These are phyloP conservation scores for Azorinus chamasolen DNA, from an alignment of 2,888 invertebrate genomes.

Conservation along the genomic window DNA sequence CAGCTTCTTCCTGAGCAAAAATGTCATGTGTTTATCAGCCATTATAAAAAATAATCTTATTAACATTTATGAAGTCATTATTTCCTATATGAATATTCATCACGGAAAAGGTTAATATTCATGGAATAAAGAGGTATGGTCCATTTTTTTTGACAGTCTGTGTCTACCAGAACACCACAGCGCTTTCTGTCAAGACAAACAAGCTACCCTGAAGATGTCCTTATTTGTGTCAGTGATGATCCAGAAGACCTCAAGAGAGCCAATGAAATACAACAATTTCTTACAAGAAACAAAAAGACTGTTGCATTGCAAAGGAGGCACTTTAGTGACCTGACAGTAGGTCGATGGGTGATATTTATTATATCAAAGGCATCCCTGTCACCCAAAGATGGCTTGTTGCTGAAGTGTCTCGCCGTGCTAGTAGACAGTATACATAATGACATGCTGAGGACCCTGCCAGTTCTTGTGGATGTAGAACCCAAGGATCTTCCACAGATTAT, in stretches of 20 bases:
- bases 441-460: constrained; percentile 40
- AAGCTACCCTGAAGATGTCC: no score
- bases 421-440: constrained; percentile 12
- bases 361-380: constrained; percentile 36
- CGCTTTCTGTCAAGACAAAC: no score
- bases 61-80: no score
- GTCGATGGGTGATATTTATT: constrained; percentile 58
- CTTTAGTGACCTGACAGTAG: constrained; percentile 9
- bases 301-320: neutral
- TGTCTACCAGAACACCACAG: no score
- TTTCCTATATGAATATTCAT: no score
- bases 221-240: neutral
- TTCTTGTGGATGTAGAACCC: constrained; percentile 8
- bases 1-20: no score
- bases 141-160: no score
- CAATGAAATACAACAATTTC: constrained; percentile 20
- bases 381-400: constrained; percentile 1
- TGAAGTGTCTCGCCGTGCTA: constrained; percentile 21
- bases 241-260: constrained; percentile 18
- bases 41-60: no score
- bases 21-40: no score
- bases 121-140: no score
- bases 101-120: no score
- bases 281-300: constrained; percentile 24
- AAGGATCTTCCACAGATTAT: constrained; percentile 39